Percentiles rank a stretch among this genome's conserved stretches.
phyloP scores from a whole-genome alignment of 2,888 invertebrate species.

The Anoplius nigerrimus region DNA sequence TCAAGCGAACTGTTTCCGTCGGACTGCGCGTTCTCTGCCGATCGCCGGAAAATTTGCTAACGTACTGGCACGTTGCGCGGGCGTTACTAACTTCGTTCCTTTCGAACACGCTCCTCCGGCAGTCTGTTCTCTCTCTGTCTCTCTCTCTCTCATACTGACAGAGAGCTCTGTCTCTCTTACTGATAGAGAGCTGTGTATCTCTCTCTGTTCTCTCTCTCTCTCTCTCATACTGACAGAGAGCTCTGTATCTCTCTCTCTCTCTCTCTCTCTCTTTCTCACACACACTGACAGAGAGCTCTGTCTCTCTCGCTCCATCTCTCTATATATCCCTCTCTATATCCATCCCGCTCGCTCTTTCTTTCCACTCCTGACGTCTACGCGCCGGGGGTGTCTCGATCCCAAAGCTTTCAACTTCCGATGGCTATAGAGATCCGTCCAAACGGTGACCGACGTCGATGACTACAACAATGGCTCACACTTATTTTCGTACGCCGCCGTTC shows the following conservation, averaged over 20 bases:
- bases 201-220: conserved; percentile 41
- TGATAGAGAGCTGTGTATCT: too few species aligned
- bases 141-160: conserved; percentile 27
- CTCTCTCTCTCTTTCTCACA: conserved; percentile 32
- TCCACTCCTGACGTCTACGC: not conserved
- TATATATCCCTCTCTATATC: conserved; percentile 42
- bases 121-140: conserved; percentile 44
- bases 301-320: conserved; percentile 39
- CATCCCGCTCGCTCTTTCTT: not conserved
- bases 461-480: too few species aligned
- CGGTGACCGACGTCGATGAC: too few species aligned
- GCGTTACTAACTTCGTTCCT: conserved; percentile 68
- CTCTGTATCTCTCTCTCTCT: conserved; percentile 43
- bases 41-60: conserved; percentile 46
- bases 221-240: conserved; percentile 39
- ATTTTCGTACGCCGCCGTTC: too few species aligned
- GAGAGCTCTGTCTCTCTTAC: conserved; percentile 8
- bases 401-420: conserved; percentile 3
- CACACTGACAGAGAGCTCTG: too few species aligned
- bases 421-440: too few species aligned
- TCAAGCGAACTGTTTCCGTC: not conserved
- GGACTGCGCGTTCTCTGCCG: not conserved
- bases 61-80: conserved; percentile 70
- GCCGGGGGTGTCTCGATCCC: conserved; percentile 1
- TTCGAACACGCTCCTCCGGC: conserved; percentile 48